phyloP scores from a whole-genome alignment of 2,797 vertebrate species.

The Sparus aurata region DNA sequence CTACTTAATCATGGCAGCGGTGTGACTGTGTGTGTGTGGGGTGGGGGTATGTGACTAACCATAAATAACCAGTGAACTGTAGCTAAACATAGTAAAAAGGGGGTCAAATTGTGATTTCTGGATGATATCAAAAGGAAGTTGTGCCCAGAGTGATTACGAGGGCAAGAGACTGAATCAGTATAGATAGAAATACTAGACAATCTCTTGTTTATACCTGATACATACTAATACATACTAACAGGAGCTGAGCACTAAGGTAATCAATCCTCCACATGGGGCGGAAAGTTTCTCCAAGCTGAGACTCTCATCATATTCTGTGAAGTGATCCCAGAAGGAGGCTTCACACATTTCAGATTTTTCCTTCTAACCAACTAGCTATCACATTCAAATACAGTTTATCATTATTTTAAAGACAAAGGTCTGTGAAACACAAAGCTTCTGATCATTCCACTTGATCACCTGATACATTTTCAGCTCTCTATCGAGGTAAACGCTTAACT shows the following conservation, averaged over 20 bases:
- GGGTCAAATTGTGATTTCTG: conserved; percentile 44
- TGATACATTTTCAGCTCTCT: not conserved
- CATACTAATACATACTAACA: conserved; percentile 41
- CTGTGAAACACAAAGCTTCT: conserved; percentile 1
- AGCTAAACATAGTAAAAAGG: conserved; percentile 55
- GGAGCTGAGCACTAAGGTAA: conserved; percentile 49
- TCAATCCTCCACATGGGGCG: conserved; percentile 55
- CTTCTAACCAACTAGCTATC: not conserved
- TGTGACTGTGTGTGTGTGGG: conserved; percentile 9
- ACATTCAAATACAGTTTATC: not conserved
- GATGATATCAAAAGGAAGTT: conserved; percentile 18
- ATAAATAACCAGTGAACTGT: conserved; percentile 62
- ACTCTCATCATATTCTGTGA: conserved; percentile 39
- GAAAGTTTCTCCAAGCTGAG: conserved; percentile 20
- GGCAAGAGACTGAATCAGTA: conserved; percentile 34
- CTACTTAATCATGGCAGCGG: conserved; percentile 61
- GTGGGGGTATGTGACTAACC: conserved; percentile 38
- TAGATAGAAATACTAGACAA: conserved; percentile 51
- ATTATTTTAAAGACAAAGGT: conserved; percentile 20
- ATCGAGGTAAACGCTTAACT: conserved; percentile 4
- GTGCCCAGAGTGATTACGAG: conserved; percentile 35
- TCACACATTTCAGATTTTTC: conserved; percentile 20
- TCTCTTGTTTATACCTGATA: conserved; percentile 43
- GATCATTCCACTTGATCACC: not conserved
- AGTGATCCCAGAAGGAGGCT: conserved; percentile 30